A percentile compares a stretch with the other conserved stretches of the same genome.
phyloP scores from a whole-genome alignment of 2,113 vertebrate genomes.

The Semnornis frantzii region DNA sequence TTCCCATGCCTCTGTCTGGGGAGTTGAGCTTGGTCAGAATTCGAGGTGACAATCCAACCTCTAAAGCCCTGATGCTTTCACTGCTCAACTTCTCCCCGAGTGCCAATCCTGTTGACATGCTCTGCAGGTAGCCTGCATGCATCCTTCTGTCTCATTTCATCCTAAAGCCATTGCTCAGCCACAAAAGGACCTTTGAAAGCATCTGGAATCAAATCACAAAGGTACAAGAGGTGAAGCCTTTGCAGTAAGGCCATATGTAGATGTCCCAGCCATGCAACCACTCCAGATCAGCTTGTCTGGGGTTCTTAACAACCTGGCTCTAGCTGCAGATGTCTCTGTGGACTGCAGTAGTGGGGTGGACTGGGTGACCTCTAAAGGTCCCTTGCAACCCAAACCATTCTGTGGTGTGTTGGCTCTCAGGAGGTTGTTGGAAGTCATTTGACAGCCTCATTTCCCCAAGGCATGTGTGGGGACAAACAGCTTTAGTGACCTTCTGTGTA shows the following conservation, averaged over 20 bases:
- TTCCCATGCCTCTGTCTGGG: rapidly evolving
- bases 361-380: no score
- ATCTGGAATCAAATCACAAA: background rate
- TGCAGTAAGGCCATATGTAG: background rate
- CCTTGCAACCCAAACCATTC: no score
- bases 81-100: background rate
- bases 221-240: background rate
- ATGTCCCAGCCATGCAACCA: no score
- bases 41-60: background rate
- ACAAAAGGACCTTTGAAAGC: background rate
- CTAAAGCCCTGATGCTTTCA: background rate
- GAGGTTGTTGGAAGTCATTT: background rate
- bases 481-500: background rate
- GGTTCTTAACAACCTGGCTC: no score
- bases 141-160: rapidly evolving
- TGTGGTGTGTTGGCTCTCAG: background rate
- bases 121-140: background rate
- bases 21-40: background rate
- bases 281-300: no score
- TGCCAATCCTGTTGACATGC: background rate
- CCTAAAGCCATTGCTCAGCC: background rate
- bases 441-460: background rate
- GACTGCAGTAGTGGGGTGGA: no score
- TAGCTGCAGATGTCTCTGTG: no score
- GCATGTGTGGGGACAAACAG: background rate